A percentile compares a stretch with the other conserved stretches of the same genome.
Conservation (phyloP, 2,888 invertebrate species). For the Microctonus hyperodae region DNA sequence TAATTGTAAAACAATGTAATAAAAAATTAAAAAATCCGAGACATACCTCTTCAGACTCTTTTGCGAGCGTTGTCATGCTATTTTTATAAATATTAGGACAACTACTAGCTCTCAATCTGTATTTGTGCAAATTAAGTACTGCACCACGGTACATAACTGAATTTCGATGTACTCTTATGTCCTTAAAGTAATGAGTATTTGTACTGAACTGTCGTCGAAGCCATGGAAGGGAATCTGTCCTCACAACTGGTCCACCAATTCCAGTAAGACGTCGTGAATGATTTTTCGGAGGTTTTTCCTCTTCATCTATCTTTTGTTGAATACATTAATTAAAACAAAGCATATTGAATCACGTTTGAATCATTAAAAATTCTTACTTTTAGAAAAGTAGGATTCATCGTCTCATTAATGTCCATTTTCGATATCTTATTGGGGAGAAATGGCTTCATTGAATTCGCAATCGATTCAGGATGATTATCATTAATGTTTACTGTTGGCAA, state of each 20-base stretch:
- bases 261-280: slow-evolving; percentile 50
- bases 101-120: slow-evolving; percentile 83
- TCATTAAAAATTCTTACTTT: slow-evolving; percentile 48
- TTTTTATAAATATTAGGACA: slow-evolving; percentile 91
- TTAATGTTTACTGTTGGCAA: slow-evolving; percentile 23
- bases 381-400: slow-evolving; percentile 49
- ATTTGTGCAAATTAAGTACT: slow-evolving; percentile 82
- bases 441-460: slow-evolving; percentile 44
- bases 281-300: slow-evolving; percentile 49
- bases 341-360: slow-evolving; percentile 37
- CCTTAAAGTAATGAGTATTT: slow-evolving; percentile 75
- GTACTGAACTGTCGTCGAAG: slow-evolving; percentile 67
- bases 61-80: slow-evolving; percentile 85
- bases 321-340: not conserved
- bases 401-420: slow-evolving; percentile 45
- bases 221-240: slow-evolving; percentile 63
- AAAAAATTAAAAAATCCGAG: not conserved
- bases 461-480: slow-evolving; percentile 43
- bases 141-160: slow-evolving; percentile 88
- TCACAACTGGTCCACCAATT: slow-evolving; percentile 46
- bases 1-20: too few relatives aligned
- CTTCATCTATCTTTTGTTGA: slow-evolving; percentile 23
- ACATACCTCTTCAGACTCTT: slow-evolving; percentile 76
- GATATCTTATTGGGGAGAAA: slow-evolving; percentile 36
- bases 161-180: slow-evolving; percentile 77